Percentiles rank a stretch among this genome's conserved stretches.
These are phyloP conservation scores for Portevinia maculata DNA, from an alignment of 2,888 invertebrate species.

Conservation along the genomic window DNA sequence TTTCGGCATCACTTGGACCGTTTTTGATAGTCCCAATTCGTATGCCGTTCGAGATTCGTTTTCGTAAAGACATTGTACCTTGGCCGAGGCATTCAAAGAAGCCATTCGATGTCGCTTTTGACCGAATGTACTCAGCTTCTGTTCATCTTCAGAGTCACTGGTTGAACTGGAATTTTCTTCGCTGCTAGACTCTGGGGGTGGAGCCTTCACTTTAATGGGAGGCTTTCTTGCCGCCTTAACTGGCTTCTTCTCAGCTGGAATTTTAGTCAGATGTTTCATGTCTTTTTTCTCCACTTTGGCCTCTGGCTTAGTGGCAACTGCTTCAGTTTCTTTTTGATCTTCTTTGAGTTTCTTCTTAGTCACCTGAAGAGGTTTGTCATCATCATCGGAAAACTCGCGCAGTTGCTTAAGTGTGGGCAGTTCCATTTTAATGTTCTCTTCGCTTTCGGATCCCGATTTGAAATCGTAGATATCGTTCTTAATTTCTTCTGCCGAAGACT, in stretches of 20 bases:
- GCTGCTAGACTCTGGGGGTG: slow-evolving; percentile 75
- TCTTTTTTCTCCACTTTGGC: slow-evolving; percentile 21
- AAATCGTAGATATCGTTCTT: slow-evolving; percentile 80
- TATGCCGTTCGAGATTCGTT: slow-evolving; percentile 91
- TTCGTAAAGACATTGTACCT: slow-evolving; percentile 95
- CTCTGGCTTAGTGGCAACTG: slow-evolving; percentile 14
- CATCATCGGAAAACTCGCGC: slow-evolving; percentile 81
- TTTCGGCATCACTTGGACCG: slow-evolving; percentile 83
- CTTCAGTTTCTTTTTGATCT: slow-evolving; percentile 23
- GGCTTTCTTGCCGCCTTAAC: slow-evolving; percentile 50
- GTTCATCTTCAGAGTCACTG: slow-evolving; percentile 80
- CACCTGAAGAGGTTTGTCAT: slow-evolving; percentile 78
- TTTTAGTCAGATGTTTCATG: slow-evolving; percentile 22
- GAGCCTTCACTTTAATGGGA: slow-evolving; percentile 60
- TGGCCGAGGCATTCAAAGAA: slow-evolving; percentile 93
- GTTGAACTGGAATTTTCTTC: slow-evolving; percentile 54
- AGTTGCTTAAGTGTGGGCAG: slow-evolving; percentile 80
- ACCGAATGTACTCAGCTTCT: slow-evolving; percentile 83
- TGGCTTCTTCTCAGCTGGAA: slow-evolving; percentile 51
- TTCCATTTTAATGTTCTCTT: slow-evolving; percentile 82
- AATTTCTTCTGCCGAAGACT: slow-evolving; percentile 29
- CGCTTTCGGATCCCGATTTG: slow-evolving; percentile 82
- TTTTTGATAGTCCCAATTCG: slow-evolving; percentile 84
- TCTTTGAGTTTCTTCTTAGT: slow-evolving; percentile 69
- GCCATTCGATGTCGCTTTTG: slow-evolving; percentile 94